Conservation (phyloP, 2,113 vertebrate species). For the Melanostigma gelatinosum region DNA sequence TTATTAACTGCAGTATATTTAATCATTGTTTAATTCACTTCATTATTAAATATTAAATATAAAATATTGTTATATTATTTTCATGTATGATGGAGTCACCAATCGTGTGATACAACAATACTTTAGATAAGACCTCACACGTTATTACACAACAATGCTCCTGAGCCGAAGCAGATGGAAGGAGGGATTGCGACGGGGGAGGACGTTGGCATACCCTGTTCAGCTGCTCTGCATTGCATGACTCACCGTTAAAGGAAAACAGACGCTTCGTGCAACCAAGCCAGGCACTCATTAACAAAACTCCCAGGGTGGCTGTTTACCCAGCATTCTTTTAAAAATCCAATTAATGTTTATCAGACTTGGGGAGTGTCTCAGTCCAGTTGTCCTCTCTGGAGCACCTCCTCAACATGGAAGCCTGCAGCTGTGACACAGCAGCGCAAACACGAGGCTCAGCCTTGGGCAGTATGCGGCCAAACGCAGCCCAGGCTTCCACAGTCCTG, state of each 20-base stretch:
- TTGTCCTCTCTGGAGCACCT: conserved; percentile 30
- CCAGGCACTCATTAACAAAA: conserved; percentile 76
- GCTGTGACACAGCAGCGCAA: neutral
- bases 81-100: conserved; percentile 1
- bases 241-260: conserved; percentile 71
- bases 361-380: conserved; percentile 43
- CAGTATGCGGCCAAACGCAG: neutral
- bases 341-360: conserved; percentile 72
- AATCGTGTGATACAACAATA: conserved; percentile 57
- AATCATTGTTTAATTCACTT: too few species aligned
- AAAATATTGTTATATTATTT: neutral
- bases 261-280: conserved; percentile 57
- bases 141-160: conserved; percentile 69
- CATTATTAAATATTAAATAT: too few species aligned
- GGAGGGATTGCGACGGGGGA: conserved; percentile 59
- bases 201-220: conserved; percentile 60
- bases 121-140: conserved; percentile 64
- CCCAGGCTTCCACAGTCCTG: neutral
- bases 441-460: neutral
- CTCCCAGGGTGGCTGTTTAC: conserved; percentile 73
- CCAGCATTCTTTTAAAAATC: conserved; percentile 65
- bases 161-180: conserved; percentile 51
- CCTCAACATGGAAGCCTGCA: conserved; percentile 24
- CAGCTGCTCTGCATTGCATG: conserved; percentile 53
- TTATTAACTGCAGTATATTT: neutral